Evolutionary conservation across 2,888 invertebrate species (phyloP), one percentile per base, ranked within the genome.

Genomic region (Andrena marginata): DNA sequence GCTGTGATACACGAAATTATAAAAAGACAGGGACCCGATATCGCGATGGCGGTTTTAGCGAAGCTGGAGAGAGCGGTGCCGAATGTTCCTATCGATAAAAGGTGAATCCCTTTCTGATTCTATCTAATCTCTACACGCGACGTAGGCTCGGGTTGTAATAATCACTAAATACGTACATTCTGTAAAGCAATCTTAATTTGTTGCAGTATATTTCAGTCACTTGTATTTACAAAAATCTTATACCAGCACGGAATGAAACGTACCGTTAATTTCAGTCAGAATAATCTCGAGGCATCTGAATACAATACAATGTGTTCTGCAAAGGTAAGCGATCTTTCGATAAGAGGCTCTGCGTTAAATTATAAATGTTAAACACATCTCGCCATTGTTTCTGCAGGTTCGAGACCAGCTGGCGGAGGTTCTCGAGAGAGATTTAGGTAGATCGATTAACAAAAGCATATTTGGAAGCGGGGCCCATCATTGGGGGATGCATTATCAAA

Each of bases 11-110:
- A 94, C 2, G 91, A 96, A 31, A 95, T 96, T 89, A 95, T 96
- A 64, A 96, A 96, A 89, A 95, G 95, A 0, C 94, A 96, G 35
- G 96, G 96, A 20, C 95, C 96, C 1, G 94, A 93, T 77, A 95
- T 95, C 85, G 95, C 96, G 0, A 93, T 96, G 51, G 94, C 95
- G 85, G 93, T 97, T 42, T 93, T 97, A 90, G 94, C 94, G 82
- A 95, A 95, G 85, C 94, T 96, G 84, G 94, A 96, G 0, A 93
- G 94, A 77, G 91, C 95, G 83, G 95, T 97, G 67, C 95, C 95
- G 0, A 92, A 95, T 60, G 95, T 96, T 8, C 95, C 95, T n/a
- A 91, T 97, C 60, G 95, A 96, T 77, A 94, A 94, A 86, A 96
- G 95, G 94, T 97, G 20, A 65, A 29, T 67, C 48, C 65, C 33